Evolutionary conservation across 2,888 invertebrate genomes (phyloP), one percentile per base, ranked within the genome.

Genomic region (Metallyticus violacea): DNA sequence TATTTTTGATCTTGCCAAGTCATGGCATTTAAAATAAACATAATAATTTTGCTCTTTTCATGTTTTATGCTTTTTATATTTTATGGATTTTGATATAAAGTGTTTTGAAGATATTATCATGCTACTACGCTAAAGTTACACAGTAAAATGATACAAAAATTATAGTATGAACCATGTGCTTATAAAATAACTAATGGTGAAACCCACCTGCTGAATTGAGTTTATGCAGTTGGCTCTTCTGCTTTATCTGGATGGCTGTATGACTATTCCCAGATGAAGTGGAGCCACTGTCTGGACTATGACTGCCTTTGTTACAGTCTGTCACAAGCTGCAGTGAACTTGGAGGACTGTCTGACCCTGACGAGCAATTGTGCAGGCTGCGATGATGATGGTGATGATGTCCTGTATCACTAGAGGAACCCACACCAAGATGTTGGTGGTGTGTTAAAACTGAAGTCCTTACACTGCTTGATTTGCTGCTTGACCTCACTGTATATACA

Each of bases 341-440:
- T n/a, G 90, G 90, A 3, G 90, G 90, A 79, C 90, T 90, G 79
- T 90, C 90, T 26, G 90, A 90, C 84, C 89, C 89, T 30, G 89
- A 77, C 89, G 89, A 28, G 25, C 89, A 88, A 5, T 88, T 88
- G 7, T 89, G 87, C 22, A 81, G 87, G 9, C 78, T 77, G 25
- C 29, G 83, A 77, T 83, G 83, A 27, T 77, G 83, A 80, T 77
- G n/a, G 7, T 83, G 83, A 27, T 77, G 83, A 78, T 77, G n/a
- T 7, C 85, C 28, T 7, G 79, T 81, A 40, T 89, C 89, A 0
- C 89, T 89, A 22, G 84, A 79, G 7, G 88, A 88, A 5, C 85
- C 76, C 81, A 84, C 79, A 26, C 83, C 77, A 26, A 83, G 27
- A 62, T 87, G 85, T 83, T 88, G 87, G 7, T 85, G 88, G 27